These are phyloP conservation scores for Heliconius charithonia DNA, from an alignment of 2,888 invertebrate genomes.

Conservation along the genomic window DNA sequence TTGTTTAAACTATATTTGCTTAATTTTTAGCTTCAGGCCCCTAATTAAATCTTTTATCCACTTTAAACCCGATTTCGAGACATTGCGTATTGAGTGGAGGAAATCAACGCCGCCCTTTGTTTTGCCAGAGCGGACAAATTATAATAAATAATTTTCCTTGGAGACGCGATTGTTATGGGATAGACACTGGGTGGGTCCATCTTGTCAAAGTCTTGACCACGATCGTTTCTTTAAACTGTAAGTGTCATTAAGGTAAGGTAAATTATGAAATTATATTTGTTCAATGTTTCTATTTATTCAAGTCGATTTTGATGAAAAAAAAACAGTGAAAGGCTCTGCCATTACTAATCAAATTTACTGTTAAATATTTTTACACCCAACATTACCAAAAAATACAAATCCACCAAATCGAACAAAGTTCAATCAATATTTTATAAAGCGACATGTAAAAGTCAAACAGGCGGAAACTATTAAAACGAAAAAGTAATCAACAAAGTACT, in stretches of 20 bases:
- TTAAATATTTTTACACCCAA: not conserved
- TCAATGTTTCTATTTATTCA: not conserved
- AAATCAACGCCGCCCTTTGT: no score
- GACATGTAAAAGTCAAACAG: slow-evolving; percentile 16
- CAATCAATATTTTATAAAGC: slow-evolving; percentile 11
- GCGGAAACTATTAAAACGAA: slow-evolving; percentile 18
- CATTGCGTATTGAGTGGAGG: not conserved
- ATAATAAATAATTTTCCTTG: no score
- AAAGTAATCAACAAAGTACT: slow-evolving; percentile 30
- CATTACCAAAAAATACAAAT: not conserved
- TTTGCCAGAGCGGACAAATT: no score
- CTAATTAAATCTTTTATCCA: not conserved
- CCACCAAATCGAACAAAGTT: not conserved
- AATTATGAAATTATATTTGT: not conserved
- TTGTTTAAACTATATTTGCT: no score
- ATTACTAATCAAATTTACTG: not conserved
- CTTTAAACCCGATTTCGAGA: not conserved
- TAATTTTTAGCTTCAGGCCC: no score
- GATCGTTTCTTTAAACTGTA: not conserved
- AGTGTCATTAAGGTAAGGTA: not conserved
- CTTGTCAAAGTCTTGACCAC: no score
- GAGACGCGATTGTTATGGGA: no score
- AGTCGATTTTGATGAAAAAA: not conserved
- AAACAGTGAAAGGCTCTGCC: not conserved
- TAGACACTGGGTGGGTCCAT: no score